Conservation (phyloP, 2,797 vertebrate species). For the Danio albolineatus region DNA sequence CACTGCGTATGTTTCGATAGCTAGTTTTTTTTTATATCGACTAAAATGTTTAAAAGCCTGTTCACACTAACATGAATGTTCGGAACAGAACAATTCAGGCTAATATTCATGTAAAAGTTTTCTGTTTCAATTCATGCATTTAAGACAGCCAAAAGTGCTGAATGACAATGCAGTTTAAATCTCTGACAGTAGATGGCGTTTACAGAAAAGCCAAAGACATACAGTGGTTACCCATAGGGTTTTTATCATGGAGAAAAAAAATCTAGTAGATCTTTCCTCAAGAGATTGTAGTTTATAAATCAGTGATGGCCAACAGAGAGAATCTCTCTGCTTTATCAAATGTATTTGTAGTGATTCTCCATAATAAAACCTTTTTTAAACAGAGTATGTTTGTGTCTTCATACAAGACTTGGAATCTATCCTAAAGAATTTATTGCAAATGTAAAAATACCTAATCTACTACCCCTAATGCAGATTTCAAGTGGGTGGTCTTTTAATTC, state of each 20-base stretch:
- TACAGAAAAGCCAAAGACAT: not conserved
- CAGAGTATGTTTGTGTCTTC: no score
- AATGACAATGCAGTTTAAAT: constrained; percentile 1
- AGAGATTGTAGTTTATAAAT: not conserved
- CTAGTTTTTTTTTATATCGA: not conserved
- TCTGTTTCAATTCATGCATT: not conserved
- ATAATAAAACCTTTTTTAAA: no score
- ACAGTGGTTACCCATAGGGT: no score
- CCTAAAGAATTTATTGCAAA: no score
- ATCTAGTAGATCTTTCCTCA: not conserved
- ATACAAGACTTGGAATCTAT: no score
- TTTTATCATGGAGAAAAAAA: no score
- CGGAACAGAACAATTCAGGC: not conserved
- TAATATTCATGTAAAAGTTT: not conserved
- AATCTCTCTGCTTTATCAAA: not conserved
- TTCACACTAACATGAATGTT: not conserved
- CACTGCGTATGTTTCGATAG: no score
- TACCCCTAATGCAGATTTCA: no score
- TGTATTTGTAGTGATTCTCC: not conserved
- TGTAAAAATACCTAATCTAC: no score
- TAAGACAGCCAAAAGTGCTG: not conserved
- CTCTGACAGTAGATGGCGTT: not conserved
- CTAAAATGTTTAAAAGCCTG: not conserved
- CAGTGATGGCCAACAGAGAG: not conserved
- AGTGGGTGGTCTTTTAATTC: no score